These are phyloP conservation scores for Chloroceryle aenea DNA, from an alignment of 2,113 vertebrate species.

Conservation along the genomic window DNA sequence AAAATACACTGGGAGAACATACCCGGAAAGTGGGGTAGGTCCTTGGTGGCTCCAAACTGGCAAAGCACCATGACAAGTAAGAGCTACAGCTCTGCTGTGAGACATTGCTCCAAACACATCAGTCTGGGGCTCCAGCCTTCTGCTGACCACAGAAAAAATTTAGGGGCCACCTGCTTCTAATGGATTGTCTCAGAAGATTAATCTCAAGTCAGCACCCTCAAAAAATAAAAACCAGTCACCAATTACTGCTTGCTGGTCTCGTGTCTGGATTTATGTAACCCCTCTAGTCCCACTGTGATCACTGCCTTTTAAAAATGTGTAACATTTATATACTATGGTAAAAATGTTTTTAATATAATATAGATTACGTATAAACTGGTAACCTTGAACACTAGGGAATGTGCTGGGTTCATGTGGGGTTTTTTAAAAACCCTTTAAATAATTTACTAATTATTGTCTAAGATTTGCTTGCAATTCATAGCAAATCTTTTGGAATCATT, in stretches of 20 bases:
- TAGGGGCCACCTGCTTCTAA: neutral
- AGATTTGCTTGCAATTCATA: neutral
- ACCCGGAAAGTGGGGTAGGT: conserved; percentile 47
- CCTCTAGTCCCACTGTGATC: conserved; percentile 1
- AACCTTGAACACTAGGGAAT: conserved; percentile 25
- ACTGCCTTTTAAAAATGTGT: conserved; percentile 36
- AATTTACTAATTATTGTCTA: neutral
- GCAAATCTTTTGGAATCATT: neutral
- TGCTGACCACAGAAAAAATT: neutral
- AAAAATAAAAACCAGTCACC: neutral
- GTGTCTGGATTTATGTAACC: neutral
- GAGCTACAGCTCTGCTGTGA: accelerated
- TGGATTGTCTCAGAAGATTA: neutral
- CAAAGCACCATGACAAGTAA: neutral
- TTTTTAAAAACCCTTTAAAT: neutral
- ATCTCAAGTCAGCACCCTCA: neutral
- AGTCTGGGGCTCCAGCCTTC: neutral
- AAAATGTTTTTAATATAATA: conserved; percentile 71
- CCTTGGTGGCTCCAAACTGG: conserved; percentile 20
- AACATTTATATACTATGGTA: conserved; percentile 49
- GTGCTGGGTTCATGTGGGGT: neutral
- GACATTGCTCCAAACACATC: accelerated
- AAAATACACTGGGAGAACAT: neutral
- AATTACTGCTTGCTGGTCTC: neutral
- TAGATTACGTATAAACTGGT: conserved; percentile 58